phyloP scores from a whole-genome alignment of 2,888 invertebrate species.

The Allophyes oxyacanthae region DNA sequence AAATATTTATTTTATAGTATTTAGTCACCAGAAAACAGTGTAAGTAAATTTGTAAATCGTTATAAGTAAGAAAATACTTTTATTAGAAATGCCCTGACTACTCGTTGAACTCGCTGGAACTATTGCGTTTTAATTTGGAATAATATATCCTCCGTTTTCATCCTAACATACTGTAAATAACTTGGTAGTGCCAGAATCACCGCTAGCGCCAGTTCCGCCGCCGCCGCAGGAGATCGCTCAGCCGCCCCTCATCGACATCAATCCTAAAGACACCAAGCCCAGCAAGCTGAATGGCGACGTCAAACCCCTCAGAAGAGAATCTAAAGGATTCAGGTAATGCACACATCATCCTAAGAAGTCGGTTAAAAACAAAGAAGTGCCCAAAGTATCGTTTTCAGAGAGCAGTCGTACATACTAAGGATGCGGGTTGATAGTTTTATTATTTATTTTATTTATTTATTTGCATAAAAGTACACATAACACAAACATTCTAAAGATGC shows the following conservation, averaged over 20 bases:
- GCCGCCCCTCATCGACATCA: conserved; percentile 56
- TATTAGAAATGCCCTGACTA: no score
- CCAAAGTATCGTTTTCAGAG: no score
- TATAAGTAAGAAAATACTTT: no score
- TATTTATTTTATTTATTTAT: no score
- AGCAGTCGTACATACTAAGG: no score
- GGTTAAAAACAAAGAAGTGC: no score
- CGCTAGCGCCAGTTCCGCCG: conserved; percentile 29
- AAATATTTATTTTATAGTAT: not conserved
- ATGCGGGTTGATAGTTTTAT: no score
- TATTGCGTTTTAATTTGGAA: no score
- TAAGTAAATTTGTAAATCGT: conserved; percentile 1
- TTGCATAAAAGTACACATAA: no score
- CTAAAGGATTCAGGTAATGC: conserved; percentile 81
- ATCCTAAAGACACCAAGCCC: conserved; percentile 49
- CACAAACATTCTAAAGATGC: no score
- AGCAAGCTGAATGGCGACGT: conserved; percentile 71
- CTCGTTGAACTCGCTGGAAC: no score
- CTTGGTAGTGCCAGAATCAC: conserved; percentile 50
- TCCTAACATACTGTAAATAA: not conserved
- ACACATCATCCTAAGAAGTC: not conserved
- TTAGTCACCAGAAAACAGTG: conserved; percentile 1
- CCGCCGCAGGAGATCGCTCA: conserved; percentile 29
- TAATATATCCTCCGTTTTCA: not conserved
- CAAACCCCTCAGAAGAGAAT: conserved; percentile 81